These are phyloP conservation scores for Rhopalosiphum nymphaeae DNA, from an alignment of 2,888 invertebrate species.

Conservation along the genomic window DNA sequence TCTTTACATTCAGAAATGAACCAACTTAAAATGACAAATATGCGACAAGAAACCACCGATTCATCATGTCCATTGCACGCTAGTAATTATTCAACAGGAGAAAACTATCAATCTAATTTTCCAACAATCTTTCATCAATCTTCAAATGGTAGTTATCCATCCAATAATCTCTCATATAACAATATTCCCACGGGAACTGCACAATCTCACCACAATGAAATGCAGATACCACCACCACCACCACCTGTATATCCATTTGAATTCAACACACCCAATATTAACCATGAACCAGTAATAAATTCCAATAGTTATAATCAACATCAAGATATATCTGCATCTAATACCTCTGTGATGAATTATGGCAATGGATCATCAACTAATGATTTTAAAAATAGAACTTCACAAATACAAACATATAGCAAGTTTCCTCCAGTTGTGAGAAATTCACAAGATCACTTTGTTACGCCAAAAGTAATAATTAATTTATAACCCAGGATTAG, in stretches of 20 bases:
- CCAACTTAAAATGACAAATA: conserved; percentile 62
- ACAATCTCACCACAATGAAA: conserved; percentile 57
- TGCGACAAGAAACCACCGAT: conserved; percentile 48
- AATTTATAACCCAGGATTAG: background rate
- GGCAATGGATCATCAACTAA: conserved; percentile 49
- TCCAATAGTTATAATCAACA: conserved; percentile 48
- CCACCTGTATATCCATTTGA: conserved; percentile 45
- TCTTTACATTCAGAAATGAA: conserved; percentile 60
- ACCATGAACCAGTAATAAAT: conserved; percentile 50
- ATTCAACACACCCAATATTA: conserved; percentile 32
- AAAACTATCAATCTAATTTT: conserved; percentile 56
- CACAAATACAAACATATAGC: conserved; percentile 59
- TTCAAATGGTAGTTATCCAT: conserved; percentile 48
- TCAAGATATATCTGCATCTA: conserved; percentile 36
- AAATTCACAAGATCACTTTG: conserved; percentile 54
- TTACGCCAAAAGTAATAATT: conserved; percentile 55
- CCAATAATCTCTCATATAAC: conserved; percentile 50
- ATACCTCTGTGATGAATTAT: conserved; percentile 55
- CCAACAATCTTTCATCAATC: conserved; percentile 55
- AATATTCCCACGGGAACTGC: conserved; percentile 44
- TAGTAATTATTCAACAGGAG: conserved; percentile 31
- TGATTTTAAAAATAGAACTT: conserved; percentile 58
- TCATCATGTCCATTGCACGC: conserved; percentile 51
- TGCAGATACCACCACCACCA: conserved; percentile 49
- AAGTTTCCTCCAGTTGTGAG: conserved; percentile 52